phyloP scores from a whole-genome alignment of 2,888 invertebrate species.

The Lydus trimaculatus region DNA sequence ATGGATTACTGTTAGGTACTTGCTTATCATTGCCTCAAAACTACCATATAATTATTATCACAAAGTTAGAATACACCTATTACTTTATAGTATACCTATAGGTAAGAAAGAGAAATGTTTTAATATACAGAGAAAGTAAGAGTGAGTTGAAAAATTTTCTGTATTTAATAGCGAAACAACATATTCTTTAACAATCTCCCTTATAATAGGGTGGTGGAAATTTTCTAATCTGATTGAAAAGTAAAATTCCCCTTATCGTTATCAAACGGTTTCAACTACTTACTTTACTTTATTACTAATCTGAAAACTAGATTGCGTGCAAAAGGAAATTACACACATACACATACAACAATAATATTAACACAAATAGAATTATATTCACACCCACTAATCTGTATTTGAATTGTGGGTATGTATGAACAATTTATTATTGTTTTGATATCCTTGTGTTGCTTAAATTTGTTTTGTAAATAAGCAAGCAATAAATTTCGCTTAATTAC shows the following conservation, averaged over 20 bases:
- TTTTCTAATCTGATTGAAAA: slow-evolving; percentile 29
- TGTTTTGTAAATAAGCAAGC: not conserved
- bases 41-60: slow-evolving; percentile 28
- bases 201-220: not conserved
- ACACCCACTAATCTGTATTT: slow-evolving; percentile 19
- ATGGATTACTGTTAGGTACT: slow-evolving; percentile 39
- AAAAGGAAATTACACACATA: slow-evolving; percentile 9
- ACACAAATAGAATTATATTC: slow-evolving; percentile 25
- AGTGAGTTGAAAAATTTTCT: not conserved
- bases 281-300: slow-evolving; percentile 6
- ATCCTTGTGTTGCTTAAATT: not conserved
- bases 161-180: not conserved
- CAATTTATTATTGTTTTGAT: not conserved
- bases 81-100: not conserved
- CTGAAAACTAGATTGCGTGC: slow-evolving; percentile 4
- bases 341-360: slow-evolving; percentile 23
- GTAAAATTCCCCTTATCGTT: slow-evolving; percentile 24
- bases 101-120: not conserved
- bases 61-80: not conserved
- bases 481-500: not conserved
- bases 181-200: not conserved
- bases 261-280: slow-evolving; percentile 19
- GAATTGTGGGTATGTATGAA: not conserved
- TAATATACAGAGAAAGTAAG: not conserved
- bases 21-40: slow-evolving; percentile 38